A percentile compares a stretch with the other conserved stretches of the same genome.
phyloP scores from a whole-genome alignment of 2,888 invertebrate genomes.

The Leptinotarsa juncta region DNA sequence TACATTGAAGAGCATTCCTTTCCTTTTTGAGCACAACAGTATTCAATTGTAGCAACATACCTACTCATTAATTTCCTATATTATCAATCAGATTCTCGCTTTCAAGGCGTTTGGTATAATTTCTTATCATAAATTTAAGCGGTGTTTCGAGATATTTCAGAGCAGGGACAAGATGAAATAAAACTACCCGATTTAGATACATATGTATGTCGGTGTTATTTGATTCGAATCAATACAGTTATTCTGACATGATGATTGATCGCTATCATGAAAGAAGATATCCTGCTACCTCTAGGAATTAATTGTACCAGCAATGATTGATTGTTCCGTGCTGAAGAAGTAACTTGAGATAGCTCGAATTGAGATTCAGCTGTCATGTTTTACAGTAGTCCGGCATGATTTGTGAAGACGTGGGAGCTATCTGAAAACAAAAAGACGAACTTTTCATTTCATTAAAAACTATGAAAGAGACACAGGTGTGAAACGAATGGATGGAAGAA shows the following conservation, averaged over 20 bases:
- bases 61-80: neutral
- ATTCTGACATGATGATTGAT: constrained; percentile 32
- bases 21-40: neutral
- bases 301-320: constrained; percentile 29
- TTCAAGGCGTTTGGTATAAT: neutral
- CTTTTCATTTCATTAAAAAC: neutral
- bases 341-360: constrained; percentile 26
- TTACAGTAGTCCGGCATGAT: constrained; percentile 1
- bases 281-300: constrained; percentile 23
- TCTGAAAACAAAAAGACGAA: neutral
- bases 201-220: constrained; percentile 32
- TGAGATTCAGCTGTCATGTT: constrained; percentile 24
- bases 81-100: constrained; percentile 8
- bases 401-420: constrained; percentile 20
- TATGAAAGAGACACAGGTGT: neutral
- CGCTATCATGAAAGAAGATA: constrained; percentile 13
- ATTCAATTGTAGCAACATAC: neutral
- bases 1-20: neutral
- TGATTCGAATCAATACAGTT: constrained; percentile 29
- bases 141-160: constrained; percentile 3
- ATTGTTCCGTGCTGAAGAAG: constrained; percentile 22
- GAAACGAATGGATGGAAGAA: too few relatives aligned
- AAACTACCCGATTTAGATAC: constrained; percentile 33
- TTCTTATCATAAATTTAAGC: neutral
- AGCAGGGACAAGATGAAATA: constrained; percentile 18